Conservation (phyloP, 2,888 invertebrate genomes). For the Drymonia ruficornis region DNA sequence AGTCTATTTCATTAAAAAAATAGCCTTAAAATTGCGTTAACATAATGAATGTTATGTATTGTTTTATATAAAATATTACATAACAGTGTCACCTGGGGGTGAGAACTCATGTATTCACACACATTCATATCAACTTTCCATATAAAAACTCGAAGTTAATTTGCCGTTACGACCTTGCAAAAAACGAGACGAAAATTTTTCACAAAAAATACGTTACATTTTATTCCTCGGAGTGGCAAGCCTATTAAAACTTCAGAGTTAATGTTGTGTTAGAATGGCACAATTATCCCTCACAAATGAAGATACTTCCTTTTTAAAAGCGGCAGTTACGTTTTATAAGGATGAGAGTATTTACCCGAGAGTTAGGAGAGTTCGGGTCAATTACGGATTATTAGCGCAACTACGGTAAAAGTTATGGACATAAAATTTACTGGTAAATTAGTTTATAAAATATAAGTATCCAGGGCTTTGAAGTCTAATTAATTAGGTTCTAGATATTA, state of each 20-base stretch:
- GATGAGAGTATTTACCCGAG: slow-evolving; percentile 28
- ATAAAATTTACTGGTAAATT: no score
- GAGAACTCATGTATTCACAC: not conserved
- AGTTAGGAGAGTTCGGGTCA: slow-evolving; percentile 16
- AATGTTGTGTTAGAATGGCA: slow-evolving; percentile 47
- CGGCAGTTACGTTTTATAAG: slow-evolving; percentile 33
- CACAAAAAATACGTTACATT: slow-evolving; percentile 39
- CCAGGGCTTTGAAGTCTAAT: no score
- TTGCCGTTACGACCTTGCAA: slow-evolving; percentile 16
- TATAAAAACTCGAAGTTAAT: slow-evolving; percentile 22
- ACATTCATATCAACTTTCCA: slow-evolving; percentile 29
- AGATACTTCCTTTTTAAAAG: slow-evolving; percentile 32
- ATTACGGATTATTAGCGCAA: not conserved
- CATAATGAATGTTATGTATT: no score
- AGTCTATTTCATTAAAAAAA: no score
- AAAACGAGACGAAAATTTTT: slow-evolving; percentile 19
- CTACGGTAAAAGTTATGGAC: no score
- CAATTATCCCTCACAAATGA: slow-evolving; percentile 49
- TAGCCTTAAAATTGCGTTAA: no score
- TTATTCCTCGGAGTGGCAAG: slow-evolving; percentile 34
- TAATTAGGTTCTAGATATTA: no score
- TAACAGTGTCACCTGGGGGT: no score
- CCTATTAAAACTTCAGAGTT: slow-evolving; percentile 49
- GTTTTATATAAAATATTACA: no score
- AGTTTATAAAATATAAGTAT: no score